phyloP scores from a whole-genome alignment of 2,888 invertebrate species.

The Lepidochitona cinerea region DNA sequence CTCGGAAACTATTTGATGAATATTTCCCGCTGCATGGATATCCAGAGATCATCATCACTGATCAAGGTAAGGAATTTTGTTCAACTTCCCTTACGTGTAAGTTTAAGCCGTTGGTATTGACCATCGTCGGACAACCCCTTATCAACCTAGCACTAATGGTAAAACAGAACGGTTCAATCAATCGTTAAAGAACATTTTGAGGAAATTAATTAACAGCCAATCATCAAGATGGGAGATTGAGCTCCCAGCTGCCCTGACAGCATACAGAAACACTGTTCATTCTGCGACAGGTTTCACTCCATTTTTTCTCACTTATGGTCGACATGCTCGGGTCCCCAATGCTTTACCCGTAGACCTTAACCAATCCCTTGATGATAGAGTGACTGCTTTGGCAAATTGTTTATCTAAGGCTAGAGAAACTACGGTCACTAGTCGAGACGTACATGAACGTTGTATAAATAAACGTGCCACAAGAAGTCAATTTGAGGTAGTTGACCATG shows the following conservation, averaged over 20 bases:
- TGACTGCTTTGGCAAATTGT: not conserved
- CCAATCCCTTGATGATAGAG: not conserved
- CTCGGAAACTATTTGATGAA: not conserved
- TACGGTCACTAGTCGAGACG: not conserved
- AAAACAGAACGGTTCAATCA: constrained; percentile 5
- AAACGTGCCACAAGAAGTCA: not conserved
- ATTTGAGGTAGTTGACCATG: constrained; percentile 6
- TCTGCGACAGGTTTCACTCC: not conserved
- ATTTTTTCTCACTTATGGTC: constrained; percentile 10
- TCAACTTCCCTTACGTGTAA: not conserved
- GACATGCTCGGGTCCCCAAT: not conserved
- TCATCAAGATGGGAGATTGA: not conserved
- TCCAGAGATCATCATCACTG: not conserved
- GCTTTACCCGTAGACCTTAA: not conserved
- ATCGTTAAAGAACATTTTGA: constrained; percentile 5
- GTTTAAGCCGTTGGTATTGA: not conserved
- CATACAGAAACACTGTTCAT: not conserved
- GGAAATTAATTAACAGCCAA: constrained; percentile 4
- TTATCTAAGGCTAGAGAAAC: not conserved
- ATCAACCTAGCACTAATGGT: constrained; percentile 7
- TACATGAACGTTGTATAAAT: not conserved
- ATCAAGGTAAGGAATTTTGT: constrained; percentile 8
- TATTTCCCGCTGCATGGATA: not conserved
- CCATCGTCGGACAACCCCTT: not conserved
- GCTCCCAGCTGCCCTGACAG: not conserved